Evolutionary conservation across 2,797 vertebrate genomes (phyloP).

Genomic region (Glyptemys insculpta): DNA sequence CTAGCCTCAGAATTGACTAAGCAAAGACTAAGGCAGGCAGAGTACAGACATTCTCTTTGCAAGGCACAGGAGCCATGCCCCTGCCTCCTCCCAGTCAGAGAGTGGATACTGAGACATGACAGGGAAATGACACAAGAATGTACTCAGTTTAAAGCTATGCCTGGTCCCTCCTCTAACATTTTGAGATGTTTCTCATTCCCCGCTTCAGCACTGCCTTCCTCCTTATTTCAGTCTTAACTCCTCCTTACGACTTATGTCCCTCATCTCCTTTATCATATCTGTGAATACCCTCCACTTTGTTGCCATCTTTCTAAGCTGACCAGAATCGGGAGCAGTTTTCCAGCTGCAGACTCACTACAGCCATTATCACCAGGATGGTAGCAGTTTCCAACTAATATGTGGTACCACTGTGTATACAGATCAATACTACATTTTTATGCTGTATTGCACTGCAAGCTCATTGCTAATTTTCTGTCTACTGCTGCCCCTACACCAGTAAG

Average conservation of each 20-base stretch:
- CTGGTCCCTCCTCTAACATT: not conserved
- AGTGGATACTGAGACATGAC: not conserved
- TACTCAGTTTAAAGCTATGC: not conserved
- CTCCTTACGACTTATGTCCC: not conserved
- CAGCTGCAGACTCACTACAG: not conserved
- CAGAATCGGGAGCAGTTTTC: not conserved
- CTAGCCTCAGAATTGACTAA: not conserved
- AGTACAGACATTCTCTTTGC: not conserved
- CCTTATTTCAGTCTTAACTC: not conserved
- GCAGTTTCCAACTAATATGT: not conserved
- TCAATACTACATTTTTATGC: not conserved
- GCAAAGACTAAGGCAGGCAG: not conserved
- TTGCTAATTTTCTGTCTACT: not conserved
- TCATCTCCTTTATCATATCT: not conserved
- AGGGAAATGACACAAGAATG: not conserved
- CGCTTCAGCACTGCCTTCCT: not conserved
- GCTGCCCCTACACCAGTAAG: not conserved
- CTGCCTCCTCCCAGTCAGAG: not conserved
- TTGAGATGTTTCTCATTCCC: not conserved
- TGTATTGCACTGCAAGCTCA: not conserved
- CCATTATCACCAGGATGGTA: not conserved
- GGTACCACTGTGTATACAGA: not conserved
- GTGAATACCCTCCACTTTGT: not conserved
- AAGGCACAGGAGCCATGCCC: not conserved
- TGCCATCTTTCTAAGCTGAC: not conserved